These are phyloP conservation scores for Zoanthus solanderi DNA, from an alignment of 92 coral and sea anemone species.

Conservation along the genomic window DNA sequence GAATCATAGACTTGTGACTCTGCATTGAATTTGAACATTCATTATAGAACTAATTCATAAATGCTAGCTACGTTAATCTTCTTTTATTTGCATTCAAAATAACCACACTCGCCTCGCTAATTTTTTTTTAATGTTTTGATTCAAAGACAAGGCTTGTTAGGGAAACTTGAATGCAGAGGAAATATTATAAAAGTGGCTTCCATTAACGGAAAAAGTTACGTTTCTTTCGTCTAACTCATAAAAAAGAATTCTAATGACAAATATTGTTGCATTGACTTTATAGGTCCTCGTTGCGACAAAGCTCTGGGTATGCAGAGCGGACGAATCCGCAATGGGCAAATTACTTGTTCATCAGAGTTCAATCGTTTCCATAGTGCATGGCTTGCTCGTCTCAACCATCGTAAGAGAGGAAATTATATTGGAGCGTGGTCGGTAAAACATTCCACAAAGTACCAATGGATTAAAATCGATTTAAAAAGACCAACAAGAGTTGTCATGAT, in stretches of 20 bases:
- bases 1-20: too few species aligned
- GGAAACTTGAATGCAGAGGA: too few species aligned
- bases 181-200: too few species aligned
- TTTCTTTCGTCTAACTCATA: too few species aligned
- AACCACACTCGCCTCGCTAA: not conserved
- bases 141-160: too few species aligned
- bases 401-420: constrained; percentile 1
- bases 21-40: too few species aligned
- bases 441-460: constrained; percentile 30
- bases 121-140: too few species aligned
- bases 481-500: constrained; percentile 34
- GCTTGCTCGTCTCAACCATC: constrained; percentile 39
- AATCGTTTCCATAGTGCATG: constrained; percentile 22
- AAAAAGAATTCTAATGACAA: not conserved
- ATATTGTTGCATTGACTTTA: not conserved
- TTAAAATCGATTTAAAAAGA: constrained; percentile 21
- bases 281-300: constrained; percentile 47
- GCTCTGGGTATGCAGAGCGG: constrained; percentile 53
- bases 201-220: too few species aligned
- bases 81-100: not conserved
- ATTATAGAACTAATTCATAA: too few species aligned
- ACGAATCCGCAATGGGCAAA: constrained; percentile 24
- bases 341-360: constrained; percentile 24
- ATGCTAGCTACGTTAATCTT: too few species aligned
- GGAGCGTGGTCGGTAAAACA: constrained; percentile 41